These are phyloP conservation scores for Cepaea hortensis DNA, from an alignment of 2,888 invertebrate genomes.

Conservation along the genomic window DNA sequence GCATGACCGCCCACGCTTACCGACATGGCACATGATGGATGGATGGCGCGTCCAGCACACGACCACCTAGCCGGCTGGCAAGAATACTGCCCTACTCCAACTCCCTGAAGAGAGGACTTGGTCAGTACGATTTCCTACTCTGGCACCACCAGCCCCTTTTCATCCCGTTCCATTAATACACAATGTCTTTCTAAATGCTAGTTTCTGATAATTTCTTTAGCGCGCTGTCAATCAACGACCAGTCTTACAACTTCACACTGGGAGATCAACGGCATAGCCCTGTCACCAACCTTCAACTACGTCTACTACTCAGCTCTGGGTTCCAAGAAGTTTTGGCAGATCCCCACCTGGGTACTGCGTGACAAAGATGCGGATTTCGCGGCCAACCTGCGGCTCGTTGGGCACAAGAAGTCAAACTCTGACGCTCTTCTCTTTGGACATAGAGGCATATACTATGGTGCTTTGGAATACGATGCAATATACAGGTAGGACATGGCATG, in stretches of 20 bases:
- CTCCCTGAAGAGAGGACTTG: too few species aligned
- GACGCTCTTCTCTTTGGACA: slow-evolving; percentile 40
- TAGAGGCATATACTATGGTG: slow-evolving; percentile 32
- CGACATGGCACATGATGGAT: too few species aligned
- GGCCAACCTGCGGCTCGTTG: slow-evolving; percentile 10
- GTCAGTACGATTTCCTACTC: too few species aligned
- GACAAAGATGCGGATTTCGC: slow-evolving; percentile 1
- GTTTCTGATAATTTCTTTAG: slow-evolving; percentile 18
- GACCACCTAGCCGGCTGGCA: too few species aligned
- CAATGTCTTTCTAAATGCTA: too few species aligned
- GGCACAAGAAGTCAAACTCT: slow-evolving; percentile 28
- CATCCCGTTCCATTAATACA: too few species aligned
- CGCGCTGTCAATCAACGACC: slow-evolving; percentile 31
- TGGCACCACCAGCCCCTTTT: too few species aligned
- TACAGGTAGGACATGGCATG: slow-evolving; percentile 5
- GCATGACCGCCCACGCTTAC: too few species aligned
- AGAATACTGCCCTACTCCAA: too few species aligned
- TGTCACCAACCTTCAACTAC: slow-evolving; percentile 62
- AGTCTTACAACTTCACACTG: slow-evolving; percentile 22
- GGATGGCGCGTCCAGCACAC: too few species aligned
- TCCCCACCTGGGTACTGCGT: slow-evolving; percentile 38
- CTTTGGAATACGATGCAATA: slow-evolving; percentile 21
- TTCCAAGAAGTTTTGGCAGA: slow-evolving; percentile 54
- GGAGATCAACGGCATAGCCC: slow-evolving; percentile 66
- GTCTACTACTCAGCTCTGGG: slow-evolving; percentile 64